Conservation (phyloP, 2,113 vertebrate genomes). For the Glareola pratincola region DNA sequence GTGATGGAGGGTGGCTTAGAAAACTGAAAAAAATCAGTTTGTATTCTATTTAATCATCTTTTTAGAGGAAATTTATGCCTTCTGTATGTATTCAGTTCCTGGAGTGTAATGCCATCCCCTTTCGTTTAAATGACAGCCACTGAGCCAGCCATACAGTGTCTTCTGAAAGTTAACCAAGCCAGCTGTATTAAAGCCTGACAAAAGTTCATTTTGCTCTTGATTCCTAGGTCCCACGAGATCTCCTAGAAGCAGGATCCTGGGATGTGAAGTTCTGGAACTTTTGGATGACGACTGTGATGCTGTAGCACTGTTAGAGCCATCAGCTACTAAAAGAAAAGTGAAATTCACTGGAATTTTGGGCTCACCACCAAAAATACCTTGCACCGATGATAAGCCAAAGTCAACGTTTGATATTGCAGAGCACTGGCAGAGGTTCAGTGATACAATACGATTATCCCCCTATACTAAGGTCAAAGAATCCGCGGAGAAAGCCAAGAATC, state of each 20-base stretch:
- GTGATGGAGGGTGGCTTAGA: not conserved
- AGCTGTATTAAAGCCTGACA: not conserved
- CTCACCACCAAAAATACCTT: slow-evolving; percentile 67
- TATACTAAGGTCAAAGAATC: not conserved
- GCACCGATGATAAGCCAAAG: not conserved
- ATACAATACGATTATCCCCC: not conserved
- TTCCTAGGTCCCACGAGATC: slow-evolving; percentile 73
- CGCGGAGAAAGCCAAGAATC: not conserved
- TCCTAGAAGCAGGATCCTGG: not conserved
- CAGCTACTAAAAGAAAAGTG: slow-evolving; percentile 60
- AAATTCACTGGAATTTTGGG: slow-evolving; percentile 47
- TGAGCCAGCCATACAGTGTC: not conserved
- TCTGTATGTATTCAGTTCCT: not conserved
- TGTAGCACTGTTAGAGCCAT: not conserved
- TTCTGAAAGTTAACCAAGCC: not conserved
- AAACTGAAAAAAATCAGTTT: not conserved
- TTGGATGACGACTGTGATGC: slow-evolving; percentile 60
- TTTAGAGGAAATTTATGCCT: not conserved
- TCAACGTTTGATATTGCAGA: not conserved
- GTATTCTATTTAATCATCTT: not conserved
- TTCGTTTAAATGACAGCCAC: not conserved
- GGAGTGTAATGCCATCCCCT: not conserved
- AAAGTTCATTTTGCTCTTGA: not conserved
- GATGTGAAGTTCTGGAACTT: slow-evolving; percentile 65
- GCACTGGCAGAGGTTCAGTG: not conserved